A percentile compares a stretch with the other conserved stretches of the same genome.
phyloP scores from a whole-genome alignment of 2,888 invertebrate genomes.

The Caenorhabditis japonica region DNA sequence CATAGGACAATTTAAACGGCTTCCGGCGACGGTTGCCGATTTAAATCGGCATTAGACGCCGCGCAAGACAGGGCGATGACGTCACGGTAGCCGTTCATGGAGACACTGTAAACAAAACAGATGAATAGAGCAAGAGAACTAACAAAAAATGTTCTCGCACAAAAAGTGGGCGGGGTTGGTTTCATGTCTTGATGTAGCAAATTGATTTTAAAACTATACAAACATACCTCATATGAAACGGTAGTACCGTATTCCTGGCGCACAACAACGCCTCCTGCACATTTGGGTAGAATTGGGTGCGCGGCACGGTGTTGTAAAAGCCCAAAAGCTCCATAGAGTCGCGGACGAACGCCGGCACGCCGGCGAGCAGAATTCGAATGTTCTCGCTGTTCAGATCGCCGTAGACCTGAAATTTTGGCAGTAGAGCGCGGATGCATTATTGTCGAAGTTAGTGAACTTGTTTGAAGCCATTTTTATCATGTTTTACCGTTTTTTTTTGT shows the following conservation, averaged over 20 bases:
- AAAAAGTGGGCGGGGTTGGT: not conserved
- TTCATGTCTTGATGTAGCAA: not conserved
- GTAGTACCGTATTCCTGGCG: constrained; percentile 56
- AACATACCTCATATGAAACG: constrained; percentile 65
- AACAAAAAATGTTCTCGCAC: too few relatives aligned
- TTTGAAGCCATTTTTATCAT: too few relatives aligned
- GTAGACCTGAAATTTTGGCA: constrained; percentile 52
- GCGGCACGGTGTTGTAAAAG: constrained; percentile 56
- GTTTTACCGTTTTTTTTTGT: too few relatives aligned
- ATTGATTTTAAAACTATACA: not conserved
- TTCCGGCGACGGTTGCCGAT: constrained; percentile 58
- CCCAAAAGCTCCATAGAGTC: constrained; percentile 57
- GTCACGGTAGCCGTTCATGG: constrained; percentile 69
- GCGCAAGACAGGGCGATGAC: constrained; percentile 67
- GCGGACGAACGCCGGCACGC: constrained; percentile 53
- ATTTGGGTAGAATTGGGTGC: constrained; percentile 59
- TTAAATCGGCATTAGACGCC: constrained; percentile 57
- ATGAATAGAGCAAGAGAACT: too few relatives aligned
- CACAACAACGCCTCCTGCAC: constrained; percentile 59
- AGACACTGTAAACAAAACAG: constrained; percentile 62
- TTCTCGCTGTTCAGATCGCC: constrained; percentile 64
- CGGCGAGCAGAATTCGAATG: constrained; percentile 59
- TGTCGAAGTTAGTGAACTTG: not conserved
- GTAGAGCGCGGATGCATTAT: not conserved
- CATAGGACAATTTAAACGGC: constrained; percentile 31